These are phyloP conservation scores for Unio pictorum DNA, from an alignment of 2,888 invertebrate species.

Conservation along the genomic window DNA sequence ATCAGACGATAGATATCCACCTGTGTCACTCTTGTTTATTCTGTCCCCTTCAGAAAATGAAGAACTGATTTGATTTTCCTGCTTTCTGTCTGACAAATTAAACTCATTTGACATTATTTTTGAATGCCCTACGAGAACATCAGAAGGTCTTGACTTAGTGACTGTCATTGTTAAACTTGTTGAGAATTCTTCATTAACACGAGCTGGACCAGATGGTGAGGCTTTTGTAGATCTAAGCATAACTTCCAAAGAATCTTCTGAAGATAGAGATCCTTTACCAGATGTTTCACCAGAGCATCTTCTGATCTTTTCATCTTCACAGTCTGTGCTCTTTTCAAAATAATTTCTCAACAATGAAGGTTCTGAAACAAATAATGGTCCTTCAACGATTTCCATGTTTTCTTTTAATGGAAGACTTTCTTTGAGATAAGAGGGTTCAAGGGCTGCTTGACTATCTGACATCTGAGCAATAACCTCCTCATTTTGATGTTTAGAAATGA, in stretches of 20 bases:
- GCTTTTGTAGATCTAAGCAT: conserved; percentile 8
- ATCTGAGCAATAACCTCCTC: too few relatives aligned
- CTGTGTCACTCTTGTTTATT: neutral
- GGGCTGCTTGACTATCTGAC: too few relatives aligned
- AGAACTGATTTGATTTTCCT: conserved; percentile 1
- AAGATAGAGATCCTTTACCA: too few relatives aligned
- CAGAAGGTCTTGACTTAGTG: conserved; percentile 50
- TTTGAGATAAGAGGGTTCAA: too few relatives aligned
- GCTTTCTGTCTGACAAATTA: too few relatives aligned
- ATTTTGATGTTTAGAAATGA: too few relatives aligned
- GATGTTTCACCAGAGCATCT: too few relatives aligned
- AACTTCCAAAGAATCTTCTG: too few relatives aligned
- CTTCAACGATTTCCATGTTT: too few relatives aligned
- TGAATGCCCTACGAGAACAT: conserved; percentile 41
- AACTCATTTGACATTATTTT: neutral
- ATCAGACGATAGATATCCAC: neutral
- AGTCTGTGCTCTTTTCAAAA: neutral
- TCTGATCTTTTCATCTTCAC: neutral
- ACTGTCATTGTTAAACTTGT: conserved; percentile 48
- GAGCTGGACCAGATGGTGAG: conserved; percentile 23
- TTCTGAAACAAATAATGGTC: too few relatives aligned
- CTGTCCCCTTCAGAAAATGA: conserved; percentile 9
- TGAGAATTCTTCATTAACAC: conserved; percentile 16
- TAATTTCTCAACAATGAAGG: neutral
- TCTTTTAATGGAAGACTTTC: too few relatives aligned